Evolutionary conservation across 1,140 invertebrate genomes (phyloP), one percentile per base, ranked within the genome.

Genomic region (Drosophila orena): DNA sequence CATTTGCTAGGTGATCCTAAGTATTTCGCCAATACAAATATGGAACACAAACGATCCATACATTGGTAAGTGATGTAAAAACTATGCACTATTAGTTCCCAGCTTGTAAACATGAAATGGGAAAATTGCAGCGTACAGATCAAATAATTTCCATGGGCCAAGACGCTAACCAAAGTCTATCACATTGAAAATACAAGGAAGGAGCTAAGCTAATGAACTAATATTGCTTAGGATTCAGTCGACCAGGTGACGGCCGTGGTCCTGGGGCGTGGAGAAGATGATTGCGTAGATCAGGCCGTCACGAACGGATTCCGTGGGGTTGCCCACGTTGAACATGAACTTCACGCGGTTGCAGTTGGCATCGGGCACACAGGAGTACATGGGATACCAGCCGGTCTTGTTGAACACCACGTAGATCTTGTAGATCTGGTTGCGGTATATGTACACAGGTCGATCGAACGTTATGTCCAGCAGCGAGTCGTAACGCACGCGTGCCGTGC

Each of bases 371-470:
- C 95, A 96, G 10, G 94, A 93, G 54, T 95, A 96, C 92, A 95
- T 95, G 11, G 96, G 96, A 93, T 97, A 97, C 93, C 95, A 95
- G 14, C 96, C 96, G 62, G 94, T 93, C 91, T 96, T 96, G 92
- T 97, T 96, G 92, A 97, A 95, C 44, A 96, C 96, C 12, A 97
- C 96, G 14, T 95, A 96, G 57, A 97, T 94, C 91, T 96, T 95
- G 90, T 97, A 97, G 42, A 95, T 93, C 94, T 96, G 96, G 84
- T 96, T 95, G 61, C 95, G 94, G 86, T 96, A 95, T 86, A 95
- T 96, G 91, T 95, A 95, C 17, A 97, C 94, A 11, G 96, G 95
- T 27, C 96, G 92, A 93, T 97, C 96, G 91, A 97, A 97, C 55
- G 94, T 95, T 66, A 97, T 96, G 89, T 97, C 96, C 54, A 96